Evolutionary conservation across 2,888 invertebrate genomes (phyloP).

Genomic region (Archaeoteleia sp.): DNA sequence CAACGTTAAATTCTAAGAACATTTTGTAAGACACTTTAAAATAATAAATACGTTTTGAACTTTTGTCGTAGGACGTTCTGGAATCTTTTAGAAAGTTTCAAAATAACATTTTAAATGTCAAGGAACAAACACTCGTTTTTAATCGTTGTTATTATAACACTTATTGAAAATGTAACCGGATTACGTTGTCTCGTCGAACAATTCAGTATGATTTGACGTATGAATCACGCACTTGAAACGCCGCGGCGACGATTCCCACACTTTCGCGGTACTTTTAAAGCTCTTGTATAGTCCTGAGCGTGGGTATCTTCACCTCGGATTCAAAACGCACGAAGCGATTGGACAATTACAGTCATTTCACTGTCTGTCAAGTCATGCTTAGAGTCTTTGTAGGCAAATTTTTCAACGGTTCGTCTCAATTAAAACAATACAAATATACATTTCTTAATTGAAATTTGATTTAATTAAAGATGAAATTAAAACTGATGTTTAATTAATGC

Average conservation of each 20-base stretch:
- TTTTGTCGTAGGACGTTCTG: too few species aligned
- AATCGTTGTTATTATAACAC: slow-evolving; percentile 2
- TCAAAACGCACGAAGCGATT: slow-evolving; percentile 13
- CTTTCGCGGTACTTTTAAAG: slow-evolving; percentile 59
- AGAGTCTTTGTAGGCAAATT: not conserved
- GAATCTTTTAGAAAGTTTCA: too few species aligned
- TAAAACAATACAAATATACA: too few species aligned
- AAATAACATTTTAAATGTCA: too few species aligned
- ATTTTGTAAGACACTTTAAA: too few species aligned
- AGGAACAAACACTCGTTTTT: too few species aligned
- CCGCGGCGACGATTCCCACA: slow-evolving; percentile 61
- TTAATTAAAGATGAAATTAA: too few species aligned
- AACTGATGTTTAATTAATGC: too few species aligned
- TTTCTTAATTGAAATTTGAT: too few species aligned
- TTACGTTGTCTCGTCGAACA: slow-evolving; percentile 54
- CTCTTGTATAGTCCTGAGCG: slow-evolving; percentile 28
- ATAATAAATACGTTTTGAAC: too few species aligned
- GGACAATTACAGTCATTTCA: slow-evolving; percentile 17
- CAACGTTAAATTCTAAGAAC: too few species aligned
- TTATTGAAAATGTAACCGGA: slow-evolving; percentile 32
- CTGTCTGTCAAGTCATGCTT: not conserved
- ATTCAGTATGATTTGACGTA: slow-evolving; percentile 62
- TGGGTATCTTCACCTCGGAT: slow-evolving; percentile 10
- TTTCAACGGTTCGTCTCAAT: too few species aligned
- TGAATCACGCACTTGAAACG: slow-evolving; percentile 56